Percentiles rank a stretch among this genome's conserved stretches.
Evolutionary conservation across 2,113 vertebrate species (phyloP).

Genomic region (Brevimyrus niger): DNA sequence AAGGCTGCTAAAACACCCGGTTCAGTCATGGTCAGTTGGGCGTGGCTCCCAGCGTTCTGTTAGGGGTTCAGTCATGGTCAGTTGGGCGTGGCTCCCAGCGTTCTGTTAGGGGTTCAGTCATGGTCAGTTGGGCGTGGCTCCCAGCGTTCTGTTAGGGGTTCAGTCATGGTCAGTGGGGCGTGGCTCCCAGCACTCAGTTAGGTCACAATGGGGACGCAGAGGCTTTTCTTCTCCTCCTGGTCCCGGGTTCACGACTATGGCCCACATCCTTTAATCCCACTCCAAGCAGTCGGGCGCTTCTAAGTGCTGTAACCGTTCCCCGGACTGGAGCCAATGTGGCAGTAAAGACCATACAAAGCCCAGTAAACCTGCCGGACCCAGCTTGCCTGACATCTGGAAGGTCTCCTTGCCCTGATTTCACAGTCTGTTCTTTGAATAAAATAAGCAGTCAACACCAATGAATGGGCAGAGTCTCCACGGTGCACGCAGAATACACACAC

Average conservation of each 20-base stretch:
- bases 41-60: too few relatives aligned
- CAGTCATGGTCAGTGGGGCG: not conserved
- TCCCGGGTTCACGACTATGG: not conserved
- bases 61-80: not conserved
- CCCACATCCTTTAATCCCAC: not conserved
- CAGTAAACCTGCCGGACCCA: not conserved
- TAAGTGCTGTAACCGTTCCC: not conserved
- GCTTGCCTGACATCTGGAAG: not conserved
- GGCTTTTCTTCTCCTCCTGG: not conserved
- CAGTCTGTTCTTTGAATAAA: not conserved
- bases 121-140: not conserved
- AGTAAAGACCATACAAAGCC: not conserved
- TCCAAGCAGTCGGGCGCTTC: not conserved
- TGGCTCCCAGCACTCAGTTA: too few relatives aligned
- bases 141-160: not conserved
- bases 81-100: not conserved
- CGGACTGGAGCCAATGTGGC: not conserved
- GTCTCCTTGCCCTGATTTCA: not conserved
- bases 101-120: not conserved
- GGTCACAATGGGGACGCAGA: not conserved
- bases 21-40: not conserved
- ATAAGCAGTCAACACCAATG: not conserved
- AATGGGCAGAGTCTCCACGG: not conserved
- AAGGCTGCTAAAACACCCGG: not conserved
- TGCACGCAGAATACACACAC: not conserved